These are phyloP conservation scores for Redunca redunca DNA, from an alignment of 2,113 vertebrate species.

Conservation along the genomic window DNA sequence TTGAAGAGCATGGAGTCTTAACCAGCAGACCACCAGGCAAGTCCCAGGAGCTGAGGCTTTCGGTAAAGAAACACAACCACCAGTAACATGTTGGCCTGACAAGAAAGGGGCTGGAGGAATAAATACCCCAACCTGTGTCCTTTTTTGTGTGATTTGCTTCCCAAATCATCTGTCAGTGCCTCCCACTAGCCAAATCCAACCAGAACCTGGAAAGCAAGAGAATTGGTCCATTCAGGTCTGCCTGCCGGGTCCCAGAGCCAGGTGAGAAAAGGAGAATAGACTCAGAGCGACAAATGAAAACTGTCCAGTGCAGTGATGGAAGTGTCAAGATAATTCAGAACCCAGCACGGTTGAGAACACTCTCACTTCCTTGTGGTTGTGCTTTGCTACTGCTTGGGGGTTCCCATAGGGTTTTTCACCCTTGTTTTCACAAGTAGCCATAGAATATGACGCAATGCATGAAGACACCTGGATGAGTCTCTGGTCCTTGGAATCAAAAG, in stretches of 20 bases:
- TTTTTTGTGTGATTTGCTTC: background rate
- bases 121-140: background rate
- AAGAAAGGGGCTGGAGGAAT: background rate
- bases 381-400: background rate
- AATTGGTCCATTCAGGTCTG: background rate
- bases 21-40: background rate
- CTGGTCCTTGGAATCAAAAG: background rate
- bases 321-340: background rate
- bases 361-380: background rate
- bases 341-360: background rate
- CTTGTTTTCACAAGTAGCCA: background rate
- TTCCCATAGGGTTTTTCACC: background rate
- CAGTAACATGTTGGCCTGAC: background rate
- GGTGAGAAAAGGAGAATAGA: background rate
- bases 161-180: background rate
- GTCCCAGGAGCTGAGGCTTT: background rate
- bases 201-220: background rate
- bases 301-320: background rate
- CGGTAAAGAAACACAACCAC: background rate
- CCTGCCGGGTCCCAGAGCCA: background rate
- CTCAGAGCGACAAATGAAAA: background rate
- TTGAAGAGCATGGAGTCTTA: background rate
- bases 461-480: background rate
- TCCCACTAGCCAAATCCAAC: background rate
- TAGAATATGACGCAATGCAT: fast-evolving